Base-by-base conservation (phyloP, 2,888 invertebrate species). In the Drosophila macrothrix region DNA sequence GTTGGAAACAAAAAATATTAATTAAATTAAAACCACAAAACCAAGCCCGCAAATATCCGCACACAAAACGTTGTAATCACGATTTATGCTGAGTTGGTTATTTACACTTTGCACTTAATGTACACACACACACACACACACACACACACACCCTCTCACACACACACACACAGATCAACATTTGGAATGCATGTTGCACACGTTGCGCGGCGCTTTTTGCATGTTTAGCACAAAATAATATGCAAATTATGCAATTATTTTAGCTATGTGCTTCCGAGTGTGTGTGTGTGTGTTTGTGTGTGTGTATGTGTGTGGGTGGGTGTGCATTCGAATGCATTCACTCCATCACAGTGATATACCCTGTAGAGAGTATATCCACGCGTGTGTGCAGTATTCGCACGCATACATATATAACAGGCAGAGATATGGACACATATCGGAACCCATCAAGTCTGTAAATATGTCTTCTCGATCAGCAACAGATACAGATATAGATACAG, bases 11-110 rank as follows among this genome's bases (percentile, higher is more conserved):
- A 80, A 87, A 91, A 88, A 91, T 88, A 90, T 92, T 91, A 92
- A 91, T 92, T 91, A 92, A 92, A 91, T 91, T 91, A 92, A 91
- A 92, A 90, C 92, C 91, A 90, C 87, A 87, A 84, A 90, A 91
- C 92, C 92, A 83, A 91, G 88, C 91, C 90, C 90, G 91, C 91
- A 91, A 83, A 91, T 86, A 90, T 90, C 82, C 91, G 88, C 90
- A 91, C 76, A 84, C 82, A 90, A 87, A 90, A 91, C 90, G 85
- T 91, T 91, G 91, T 92, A 92, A 92, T 90, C 92, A 91, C 91
- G 84, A 92, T 92, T 92, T 91, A 92, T 91, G 91, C 91, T 91
- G 91, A 91, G 79, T 91, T 78, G 74, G 82, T 88, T 91, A 88
- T 88, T 90, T 90, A 84, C 90, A 86, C 88, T 86, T 88, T 88